Percentiles rank a stretch among this genome's conserved stretches.
Evolutionary conservation across 2,888 invertebrate genomes (phyloP).

Genomic region (Polydesmus complanatus): DNA sequence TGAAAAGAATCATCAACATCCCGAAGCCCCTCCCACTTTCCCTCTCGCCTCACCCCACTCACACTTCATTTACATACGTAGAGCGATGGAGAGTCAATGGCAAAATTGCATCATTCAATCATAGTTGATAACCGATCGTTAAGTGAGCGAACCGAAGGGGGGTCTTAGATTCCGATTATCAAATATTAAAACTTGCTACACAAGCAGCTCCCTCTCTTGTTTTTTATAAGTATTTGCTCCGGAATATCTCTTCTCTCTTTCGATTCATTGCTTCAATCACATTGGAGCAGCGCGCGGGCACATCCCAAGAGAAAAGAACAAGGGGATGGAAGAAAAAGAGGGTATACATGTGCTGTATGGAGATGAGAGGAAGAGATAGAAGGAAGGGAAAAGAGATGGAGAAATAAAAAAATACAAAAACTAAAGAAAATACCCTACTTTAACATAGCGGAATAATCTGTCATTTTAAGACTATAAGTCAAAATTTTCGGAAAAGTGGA

Average conservation of each 20-base stretch:
- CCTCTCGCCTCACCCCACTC: not conserved
- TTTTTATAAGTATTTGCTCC: not conserved
- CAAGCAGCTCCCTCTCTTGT: not conserved
- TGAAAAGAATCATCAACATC: not conserved
- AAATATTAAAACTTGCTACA: conserved; percentile 1
- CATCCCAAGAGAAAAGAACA: not conserved
- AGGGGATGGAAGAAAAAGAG: not conserved
- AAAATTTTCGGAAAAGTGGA: too few species aligned
- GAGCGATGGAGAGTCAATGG: not conserved
- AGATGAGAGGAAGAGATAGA: not conserved
- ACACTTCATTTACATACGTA: not conserved
- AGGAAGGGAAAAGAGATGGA: not conserved
- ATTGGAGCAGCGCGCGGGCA: not conserved
- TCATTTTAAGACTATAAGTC: too few species aligned
- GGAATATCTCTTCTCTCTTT: not conserved
- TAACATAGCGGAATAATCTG: too few species aligned
- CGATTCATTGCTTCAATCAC: not conserved
- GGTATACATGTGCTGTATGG: not conserved
- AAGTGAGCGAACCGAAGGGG: not conserved
- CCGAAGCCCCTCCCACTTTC: not conserved
- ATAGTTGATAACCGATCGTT: not conserved
- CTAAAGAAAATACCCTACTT: not conserved
- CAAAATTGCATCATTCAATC: conserved; percentile 5
- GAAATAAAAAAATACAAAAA: not conserved
- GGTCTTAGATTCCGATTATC: not conserved